Conservation (phyloP, 2,888 invertebrate species). For the Cataglyphis livida region DNA sequence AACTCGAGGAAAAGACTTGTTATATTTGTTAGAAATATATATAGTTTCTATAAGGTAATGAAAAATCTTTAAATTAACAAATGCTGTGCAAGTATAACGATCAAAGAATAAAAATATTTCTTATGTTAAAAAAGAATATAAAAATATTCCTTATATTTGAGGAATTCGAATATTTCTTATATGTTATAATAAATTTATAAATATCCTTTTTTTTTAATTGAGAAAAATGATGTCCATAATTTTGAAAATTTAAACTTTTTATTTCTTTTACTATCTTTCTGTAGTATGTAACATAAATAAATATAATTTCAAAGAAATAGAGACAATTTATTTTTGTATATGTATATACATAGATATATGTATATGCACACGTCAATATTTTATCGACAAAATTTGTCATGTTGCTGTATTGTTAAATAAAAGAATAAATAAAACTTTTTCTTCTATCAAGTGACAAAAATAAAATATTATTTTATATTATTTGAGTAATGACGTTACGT, state of each 20-base stretch:
- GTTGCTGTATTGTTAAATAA: background rate
- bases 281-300: background rate
- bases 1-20: conserved; percentile 4
- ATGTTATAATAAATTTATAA: background rate
- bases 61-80: background rate
- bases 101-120: background rate
- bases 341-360: background rate
- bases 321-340: conserved; percentile 14
- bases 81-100: background rate
- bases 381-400: conserved; percentile 25
- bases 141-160: background rate
- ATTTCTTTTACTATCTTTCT: background rate
- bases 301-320: conserved; percentile 12
- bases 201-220: background rate
- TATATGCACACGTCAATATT: conserved; percentile 10
- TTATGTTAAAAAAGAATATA: background rate
- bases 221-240: background rate
- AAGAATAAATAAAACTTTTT: conserved; percentile 8
- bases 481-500: conserved; percentile 28
- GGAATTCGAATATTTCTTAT: background rate
- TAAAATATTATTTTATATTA: conserved; percentile 32
- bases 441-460: conserved; percentile 1
- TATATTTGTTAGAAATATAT: background rate
- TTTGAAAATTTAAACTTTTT: background rate
- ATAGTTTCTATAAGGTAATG: background rate